Evolutionary conservation across 2,113 vertebrate species (phyloP).

Genomic region (Cinclus mexicanus): DNA sequence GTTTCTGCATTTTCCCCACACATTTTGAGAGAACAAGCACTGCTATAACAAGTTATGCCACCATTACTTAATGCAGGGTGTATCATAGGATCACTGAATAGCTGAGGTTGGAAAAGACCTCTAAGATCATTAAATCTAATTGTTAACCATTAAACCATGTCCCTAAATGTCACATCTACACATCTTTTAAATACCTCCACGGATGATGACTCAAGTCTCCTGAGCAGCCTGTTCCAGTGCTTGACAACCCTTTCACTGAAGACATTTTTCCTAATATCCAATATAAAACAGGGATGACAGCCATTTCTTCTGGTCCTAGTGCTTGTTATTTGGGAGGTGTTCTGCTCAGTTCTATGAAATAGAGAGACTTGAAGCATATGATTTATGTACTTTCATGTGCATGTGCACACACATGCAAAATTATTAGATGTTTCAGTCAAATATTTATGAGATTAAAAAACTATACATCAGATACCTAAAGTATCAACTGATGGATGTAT

Average conservation of each 20-base stretch:
- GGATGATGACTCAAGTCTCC: neutral
- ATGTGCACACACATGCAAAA: neutral
- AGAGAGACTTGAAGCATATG: neutral
- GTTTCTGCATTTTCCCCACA: neutral
- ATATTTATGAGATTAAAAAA: neutral
- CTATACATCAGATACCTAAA: neutral
- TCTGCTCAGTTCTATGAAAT: neutral
- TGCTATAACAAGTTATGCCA: neutral
- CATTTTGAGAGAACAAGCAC: neutral
- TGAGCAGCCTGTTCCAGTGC: neutral
- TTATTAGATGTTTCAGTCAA: neutral
- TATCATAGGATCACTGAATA: neutral
- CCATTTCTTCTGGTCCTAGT: neutral
- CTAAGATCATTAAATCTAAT: neutral
- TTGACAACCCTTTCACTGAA: neutral
- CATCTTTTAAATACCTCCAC: neutral
- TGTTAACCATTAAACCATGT: neutral
- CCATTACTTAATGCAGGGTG: neutral
- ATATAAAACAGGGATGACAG: neutral
- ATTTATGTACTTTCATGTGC: neutral
- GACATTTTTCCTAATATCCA: neutral
- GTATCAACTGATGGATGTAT: neutral
- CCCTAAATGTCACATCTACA: neutral
- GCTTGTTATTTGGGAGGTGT: rapidly evolving
- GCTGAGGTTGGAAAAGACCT: neutral